Evolutionary conservation across 2,113 vertebrate genomes (phyloP).

Genomic region (Lagopus leucura): DNA sequence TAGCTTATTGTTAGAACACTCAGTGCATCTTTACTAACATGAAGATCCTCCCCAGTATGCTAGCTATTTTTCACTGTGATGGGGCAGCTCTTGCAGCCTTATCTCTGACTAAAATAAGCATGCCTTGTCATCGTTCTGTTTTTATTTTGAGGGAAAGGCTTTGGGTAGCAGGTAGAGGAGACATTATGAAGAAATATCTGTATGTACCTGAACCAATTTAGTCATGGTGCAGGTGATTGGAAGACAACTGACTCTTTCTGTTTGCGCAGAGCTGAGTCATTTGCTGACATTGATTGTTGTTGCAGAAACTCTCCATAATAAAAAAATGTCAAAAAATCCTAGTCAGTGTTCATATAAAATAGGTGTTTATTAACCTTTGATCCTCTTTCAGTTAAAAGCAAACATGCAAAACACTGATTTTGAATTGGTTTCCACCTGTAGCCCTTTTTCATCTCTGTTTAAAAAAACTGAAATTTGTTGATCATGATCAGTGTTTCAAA

Average conservation of each 20-base stretch:
- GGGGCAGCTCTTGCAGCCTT: background rate
- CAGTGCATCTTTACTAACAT: background rate
- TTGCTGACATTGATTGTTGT: background rate
- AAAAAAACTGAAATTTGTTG: constrained; percentile 33
- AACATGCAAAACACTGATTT: background rate
- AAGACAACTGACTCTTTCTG: constrained; percentile 38
- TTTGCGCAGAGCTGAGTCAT: constrained; percentile 13
- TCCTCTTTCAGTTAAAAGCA: constrained; percentile 1
- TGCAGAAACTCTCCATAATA: background rate
- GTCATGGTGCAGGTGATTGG: background rate
- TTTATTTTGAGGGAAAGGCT: background rate
- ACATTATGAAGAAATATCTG: background rate
- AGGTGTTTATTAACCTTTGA: constrained; percentile 55
- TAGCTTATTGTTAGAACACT: background rate
- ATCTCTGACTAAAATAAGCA: background rate
- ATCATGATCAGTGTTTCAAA: background rate
- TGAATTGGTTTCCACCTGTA: background rate
- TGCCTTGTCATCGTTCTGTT: background rate
- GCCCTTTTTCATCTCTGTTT: constrained; percentile 40
- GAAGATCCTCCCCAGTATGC: background rate
- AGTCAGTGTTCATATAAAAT: constrained; percentile 24
- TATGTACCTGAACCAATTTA: background rate
- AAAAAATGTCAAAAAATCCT: constrained; percentile 36
- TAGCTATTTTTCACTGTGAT: background rate
- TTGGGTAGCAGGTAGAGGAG: background rate